A percentile compares a stretch with the other conserved stretches of the same genome.
phyloP scores from a whole-genome alignment of 2,797 vertebrate genomes.

The Phataginus tetradactyla region DNA sequence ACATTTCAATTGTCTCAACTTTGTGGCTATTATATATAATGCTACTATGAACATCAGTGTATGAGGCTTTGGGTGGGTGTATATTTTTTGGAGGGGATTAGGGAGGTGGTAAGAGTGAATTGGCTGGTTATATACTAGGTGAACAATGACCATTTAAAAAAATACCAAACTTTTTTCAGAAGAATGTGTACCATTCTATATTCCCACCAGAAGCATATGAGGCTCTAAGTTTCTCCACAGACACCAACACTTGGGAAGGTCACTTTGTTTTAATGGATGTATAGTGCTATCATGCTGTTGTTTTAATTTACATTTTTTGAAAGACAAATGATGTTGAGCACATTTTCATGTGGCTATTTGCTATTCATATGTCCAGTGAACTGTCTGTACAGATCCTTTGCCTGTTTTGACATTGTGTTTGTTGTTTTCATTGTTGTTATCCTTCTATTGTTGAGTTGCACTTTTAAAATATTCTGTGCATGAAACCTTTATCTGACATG shows the following conservation, averaged over 20 bases:
- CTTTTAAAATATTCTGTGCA: neutral
- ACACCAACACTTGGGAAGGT: neutral
- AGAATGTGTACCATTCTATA: neutral
- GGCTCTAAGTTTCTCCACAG: neutral
- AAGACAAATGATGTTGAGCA: neutral
- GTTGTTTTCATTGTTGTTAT: neutral
- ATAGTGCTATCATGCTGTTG: neutral
- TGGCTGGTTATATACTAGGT: neutral
- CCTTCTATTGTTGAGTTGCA: neutral
- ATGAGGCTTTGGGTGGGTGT: neutral
- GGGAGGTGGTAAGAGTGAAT: neutral
- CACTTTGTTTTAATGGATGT: neutral
- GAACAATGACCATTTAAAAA: neutral
- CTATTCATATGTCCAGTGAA: neutral
- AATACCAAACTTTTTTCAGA: neutral
- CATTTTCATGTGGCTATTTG: neutral
- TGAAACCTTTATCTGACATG: neutral
- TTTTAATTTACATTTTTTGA: neutral
- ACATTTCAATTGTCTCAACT: neutral
- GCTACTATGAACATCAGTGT: neutral
- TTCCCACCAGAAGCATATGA: neutral
- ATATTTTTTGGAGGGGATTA: neutral
- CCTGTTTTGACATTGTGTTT: neutral
- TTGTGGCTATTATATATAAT: neutral
- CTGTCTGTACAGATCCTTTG: neutral